phyloP scores from a whole-genome alignment of 2,113 vertebrate species.

The Lampris incognitus region DNA sequence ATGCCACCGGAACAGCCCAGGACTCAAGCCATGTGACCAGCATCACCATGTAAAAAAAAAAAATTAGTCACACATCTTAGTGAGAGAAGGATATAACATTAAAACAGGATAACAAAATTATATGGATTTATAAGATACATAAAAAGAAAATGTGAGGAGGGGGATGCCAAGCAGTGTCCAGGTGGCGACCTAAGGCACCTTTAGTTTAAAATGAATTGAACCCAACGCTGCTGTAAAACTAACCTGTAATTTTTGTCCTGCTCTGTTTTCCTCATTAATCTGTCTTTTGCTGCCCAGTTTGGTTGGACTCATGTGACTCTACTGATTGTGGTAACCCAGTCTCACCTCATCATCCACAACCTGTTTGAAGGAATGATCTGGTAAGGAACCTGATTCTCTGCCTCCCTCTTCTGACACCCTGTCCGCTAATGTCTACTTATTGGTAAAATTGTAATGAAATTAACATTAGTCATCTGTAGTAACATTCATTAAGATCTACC shows the following conservation, averaged over 20 bases:
- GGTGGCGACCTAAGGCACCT: too few relatives aligned
- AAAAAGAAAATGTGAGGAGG: too few relatives aligned
- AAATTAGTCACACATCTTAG: too few relatives aligned
- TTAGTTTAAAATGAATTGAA: not conserved
- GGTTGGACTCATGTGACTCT: conserved; percentile 98
- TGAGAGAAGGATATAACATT: too few relatives aligned
- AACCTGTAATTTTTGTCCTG: too few relatives aligned
- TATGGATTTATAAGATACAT: too few relatives aligned
- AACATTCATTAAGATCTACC: not conserved
- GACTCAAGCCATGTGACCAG: too few relatives aligned
- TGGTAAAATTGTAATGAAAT: not conserved
- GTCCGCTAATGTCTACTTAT: not conserved
- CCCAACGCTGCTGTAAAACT: too few relatives aligned
- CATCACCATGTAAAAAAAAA: too few relatives aligned
- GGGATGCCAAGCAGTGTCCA: too few relatives aligned
- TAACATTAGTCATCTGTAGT: not conserved
- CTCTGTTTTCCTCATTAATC: not conserved
- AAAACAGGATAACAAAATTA: too few relatives aligned
- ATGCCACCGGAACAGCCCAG: too few relatives aligned
- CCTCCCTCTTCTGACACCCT: not conserved
- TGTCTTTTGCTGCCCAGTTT: conserved; percentile 81
- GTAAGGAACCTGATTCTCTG: conserved; percentile 75
- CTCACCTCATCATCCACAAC: conserved; percentile 98
- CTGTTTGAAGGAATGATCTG: conserved; percentile 99
- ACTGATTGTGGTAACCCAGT: conserved; percentile 97